Conservation (phyloP, 2,113 vertebrate genomes). For the Saguinus midas region DNA sequence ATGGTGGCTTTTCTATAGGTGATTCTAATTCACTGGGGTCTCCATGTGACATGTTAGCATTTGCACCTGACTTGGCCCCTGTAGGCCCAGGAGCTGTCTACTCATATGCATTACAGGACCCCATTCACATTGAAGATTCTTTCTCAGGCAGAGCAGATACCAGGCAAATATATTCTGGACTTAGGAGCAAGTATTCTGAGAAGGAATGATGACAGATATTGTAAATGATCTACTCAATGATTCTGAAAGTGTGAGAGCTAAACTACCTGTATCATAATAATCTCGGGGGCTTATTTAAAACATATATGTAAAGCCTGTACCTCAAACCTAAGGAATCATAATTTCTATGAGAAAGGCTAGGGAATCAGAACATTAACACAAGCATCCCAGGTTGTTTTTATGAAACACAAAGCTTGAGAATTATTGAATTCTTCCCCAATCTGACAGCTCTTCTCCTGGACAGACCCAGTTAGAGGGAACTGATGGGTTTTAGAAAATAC, state of each 20-base stretch:
- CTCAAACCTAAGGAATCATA: background rate
- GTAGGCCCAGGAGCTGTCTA: background rate
- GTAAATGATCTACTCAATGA: background rate
- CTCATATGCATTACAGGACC: background rate
- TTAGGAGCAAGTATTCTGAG: background rate
- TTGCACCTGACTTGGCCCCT: background rate
- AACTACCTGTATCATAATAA: background rate
- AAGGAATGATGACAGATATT: background rate
- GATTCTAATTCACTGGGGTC: background rate
- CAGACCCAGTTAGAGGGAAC: background rate
- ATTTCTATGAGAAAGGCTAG: background rate
- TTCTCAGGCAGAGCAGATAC: background rate
- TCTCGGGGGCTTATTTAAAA: background rate
- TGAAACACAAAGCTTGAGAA: background rate
- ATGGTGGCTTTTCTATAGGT: background rate
- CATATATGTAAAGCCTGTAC: fast-evolving
- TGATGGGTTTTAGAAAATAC: background rate
- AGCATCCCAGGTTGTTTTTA: background rate
- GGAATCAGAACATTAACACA: background rate
- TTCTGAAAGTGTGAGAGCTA: background rate
- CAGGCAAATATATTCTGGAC: background rate
- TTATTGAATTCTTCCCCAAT: background rate
- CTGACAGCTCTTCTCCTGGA: background rate
- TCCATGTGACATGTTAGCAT: background rate
- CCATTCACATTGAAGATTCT: background rate